Evolutionary conservation across 2,888 invertebrate species (phyloP).

Genomic region (Drosophila flavopinicola): DNA sequence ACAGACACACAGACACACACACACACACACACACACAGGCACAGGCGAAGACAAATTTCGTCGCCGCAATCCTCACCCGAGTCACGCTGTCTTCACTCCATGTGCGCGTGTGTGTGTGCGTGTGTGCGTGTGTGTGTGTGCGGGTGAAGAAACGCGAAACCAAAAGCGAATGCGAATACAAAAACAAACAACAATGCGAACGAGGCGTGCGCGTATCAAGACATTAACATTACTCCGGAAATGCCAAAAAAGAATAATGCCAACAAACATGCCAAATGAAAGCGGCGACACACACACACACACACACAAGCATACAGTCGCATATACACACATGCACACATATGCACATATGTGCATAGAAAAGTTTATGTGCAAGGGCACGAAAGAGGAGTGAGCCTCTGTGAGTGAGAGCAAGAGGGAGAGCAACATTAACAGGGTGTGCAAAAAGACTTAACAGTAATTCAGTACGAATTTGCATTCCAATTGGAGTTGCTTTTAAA

Average conservation of each 20-base stretch:
- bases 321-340: background rate
- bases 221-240: conserved; percentile 79
- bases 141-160: conserved; percentile 55
- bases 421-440: conserved; percentile 1
- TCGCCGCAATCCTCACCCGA: conserved; percentile 24
- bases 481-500: background rate
- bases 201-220: conserved; percentile 55
- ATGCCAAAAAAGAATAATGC: conserved; percentile 72
- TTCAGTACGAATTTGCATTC: too few relatives aligned
- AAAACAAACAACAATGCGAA: conserved; percentile 46
- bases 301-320: background rate
- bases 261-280: conserved; percentile 54
- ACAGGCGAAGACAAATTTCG: conserved; percentile 23
- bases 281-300: conserved; percentile 27
- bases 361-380: background rate
- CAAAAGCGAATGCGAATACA: conserved; percentile 49
- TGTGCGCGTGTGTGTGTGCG: background rate
- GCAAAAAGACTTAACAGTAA: conserved; percentile 8
- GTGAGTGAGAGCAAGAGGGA: conserved; percentile 12
- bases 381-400: conserved; percentile 6
- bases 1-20: background rate
- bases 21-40: background rate
- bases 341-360: conserved; percentile 1
- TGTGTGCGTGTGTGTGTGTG: conserved; percentile 20
- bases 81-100: conserved; percentile 28